phyloP scores from a whole-genome alignment of 2,797 vertebrate species.

The Margarornis squamiger region DNA sequence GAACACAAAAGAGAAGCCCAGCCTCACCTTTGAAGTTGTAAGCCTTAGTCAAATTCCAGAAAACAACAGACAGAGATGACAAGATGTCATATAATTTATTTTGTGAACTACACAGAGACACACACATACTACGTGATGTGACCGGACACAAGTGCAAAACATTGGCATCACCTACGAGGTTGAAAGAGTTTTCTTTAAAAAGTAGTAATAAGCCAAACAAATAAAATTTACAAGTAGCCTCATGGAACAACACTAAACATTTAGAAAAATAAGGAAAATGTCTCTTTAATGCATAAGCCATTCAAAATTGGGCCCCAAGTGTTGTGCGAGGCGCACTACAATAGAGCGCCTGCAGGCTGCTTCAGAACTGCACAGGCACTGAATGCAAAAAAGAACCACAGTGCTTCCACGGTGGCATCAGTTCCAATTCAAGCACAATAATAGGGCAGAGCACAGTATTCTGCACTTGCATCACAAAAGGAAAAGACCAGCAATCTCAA shows the following conservation, averaged over 20 bases:
- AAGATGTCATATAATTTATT: neutral
- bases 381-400: conserved; percentile 60
- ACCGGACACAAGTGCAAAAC: fast-evolving
- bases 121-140: fast-evolving
- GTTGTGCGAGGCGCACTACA: conserved; percentile 22
- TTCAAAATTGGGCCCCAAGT: conserved; percentile 56
- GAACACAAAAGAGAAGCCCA: conserved; percentile 27
- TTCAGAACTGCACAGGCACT: conserved; percentile 59
- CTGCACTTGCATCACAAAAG: conserved; percentile 56
- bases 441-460: conserved; percentile 46
- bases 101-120: neutral
- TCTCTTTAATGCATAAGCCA: conserved; percentile 43
- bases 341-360: conserved; percentile 63
- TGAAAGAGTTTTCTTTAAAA: neutral
- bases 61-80: conserved; percentile 17
- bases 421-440: conserved; percentile 63
- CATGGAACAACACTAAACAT: neutral
- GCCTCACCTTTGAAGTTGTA: conserved; percentile 21
- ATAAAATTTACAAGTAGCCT: conserved; percentile 3
- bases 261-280: conserved; percentile 45
- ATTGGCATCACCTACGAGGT: neutral
- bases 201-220: neutral
- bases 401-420: conserved; percentile 34
- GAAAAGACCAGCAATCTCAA: neutral
- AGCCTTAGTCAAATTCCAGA: conserved; percentile 47